These are phyloP conservation scores for Lepidurus apus DNA, from an alignment of 1,140 invertebrate genomes.

Conservation along the genomic window DNA sequence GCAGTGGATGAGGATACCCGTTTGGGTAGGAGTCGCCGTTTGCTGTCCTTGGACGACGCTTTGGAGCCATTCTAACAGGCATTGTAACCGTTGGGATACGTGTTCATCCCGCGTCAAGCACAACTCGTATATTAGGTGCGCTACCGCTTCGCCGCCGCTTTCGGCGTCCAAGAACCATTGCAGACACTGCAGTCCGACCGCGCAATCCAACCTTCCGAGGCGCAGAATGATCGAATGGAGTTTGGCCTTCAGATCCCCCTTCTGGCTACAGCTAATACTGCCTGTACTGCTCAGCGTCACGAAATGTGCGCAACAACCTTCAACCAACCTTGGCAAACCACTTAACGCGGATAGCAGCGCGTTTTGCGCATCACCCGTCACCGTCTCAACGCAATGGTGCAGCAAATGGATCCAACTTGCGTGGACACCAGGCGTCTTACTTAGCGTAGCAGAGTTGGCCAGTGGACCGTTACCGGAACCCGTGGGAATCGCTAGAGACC, in stretches of 20 bases:
- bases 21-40: slow-evolving; percentile 41
- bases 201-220: slow-evolving; percentile 1
- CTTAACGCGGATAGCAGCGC: not conserved
- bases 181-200: slow-evolving; percentile 12
- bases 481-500: slow-evolving; percentile 64
- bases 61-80: slow-evolving; percentile 58
- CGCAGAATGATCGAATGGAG: slow-evolving; percentile 24
- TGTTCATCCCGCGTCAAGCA: slow-evolving; percentile 55
- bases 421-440: not conserved
- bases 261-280: not conserved
- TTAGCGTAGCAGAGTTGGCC: not conserved
- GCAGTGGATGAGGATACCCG: slow-evolving; percentile 57
- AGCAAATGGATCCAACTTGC: not conserved
- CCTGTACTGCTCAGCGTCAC: not conserved
- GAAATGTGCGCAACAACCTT: not conserved
- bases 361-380: not conserved
- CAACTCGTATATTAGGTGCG: slow-evolving; percentile 70
- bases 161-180: slow-evolving; percentile 26
- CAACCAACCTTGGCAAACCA: not conserved
- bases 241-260: not conserved
- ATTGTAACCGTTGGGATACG: slow-evolving; percentile 42
- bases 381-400: not conserved
- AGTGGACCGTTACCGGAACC: not conserved
- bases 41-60: slow-evolving; percentile 46
- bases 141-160: slow-evolving; percentile 58